These are phyloP conservation scores for Pomatostomus ruficeps DNA, from an alignment of 2,113 vertebrate genomes.

Conservation along the genomic window DNA sequence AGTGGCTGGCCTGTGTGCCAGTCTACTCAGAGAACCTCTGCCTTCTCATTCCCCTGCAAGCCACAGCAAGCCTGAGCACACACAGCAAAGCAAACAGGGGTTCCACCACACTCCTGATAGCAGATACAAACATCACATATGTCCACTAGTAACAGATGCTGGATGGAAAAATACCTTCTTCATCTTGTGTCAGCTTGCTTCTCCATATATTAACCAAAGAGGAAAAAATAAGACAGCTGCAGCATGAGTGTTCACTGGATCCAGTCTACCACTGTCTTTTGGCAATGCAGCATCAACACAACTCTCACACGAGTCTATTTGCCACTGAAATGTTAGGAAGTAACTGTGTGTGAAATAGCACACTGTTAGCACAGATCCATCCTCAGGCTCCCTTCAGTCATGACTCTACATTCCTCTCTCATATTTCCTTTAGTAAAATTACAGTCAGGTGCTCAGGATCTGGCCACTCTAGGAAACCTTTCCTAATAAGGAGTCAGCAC, in stretches of 20 bases:
- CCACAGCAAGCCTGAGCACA: not conserved
- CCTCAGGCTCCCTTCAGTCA: not conserved
- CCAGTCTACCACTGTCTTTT: not conserved
- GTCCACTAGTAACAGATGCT: not conserved
- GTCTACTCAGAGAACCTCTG: not conserved
- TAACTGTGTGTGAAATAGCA: not conserved
- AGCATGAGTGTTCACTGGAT: not conserved
- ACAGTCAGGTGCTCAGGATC: not conserved
- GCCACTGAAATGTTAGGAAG: not conserved
- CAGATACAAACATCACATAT: not conserved
- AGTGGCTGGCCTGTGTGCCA: not conserved
- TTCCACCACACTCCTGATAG: not conserved
- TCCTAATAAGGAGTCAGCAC: not conserved
- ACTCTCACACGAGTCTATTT: not conserved
- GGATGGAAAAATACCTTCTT: conserved; percentile 36
- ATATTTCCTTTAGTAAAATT: not conserved
- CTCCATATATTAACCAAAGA: conserved; percentile 22
- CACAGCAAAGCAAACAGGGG: not conserved
- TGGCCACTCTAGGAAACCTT: not conserved
- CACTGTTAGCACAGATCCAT: not conserved
- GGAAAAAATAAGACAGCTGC: conserved; percentile 16
- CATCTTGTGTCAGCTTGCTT: conserved; percentile 10
- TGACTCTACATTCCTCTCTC: not conserved
- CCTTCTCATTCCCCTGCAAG: not conserved
- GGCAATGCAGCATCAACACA: not conserved